Base-by-base conservation (phyloP, 2,888 invertebrate genomes). In the Parnassius apollo region DNA sequence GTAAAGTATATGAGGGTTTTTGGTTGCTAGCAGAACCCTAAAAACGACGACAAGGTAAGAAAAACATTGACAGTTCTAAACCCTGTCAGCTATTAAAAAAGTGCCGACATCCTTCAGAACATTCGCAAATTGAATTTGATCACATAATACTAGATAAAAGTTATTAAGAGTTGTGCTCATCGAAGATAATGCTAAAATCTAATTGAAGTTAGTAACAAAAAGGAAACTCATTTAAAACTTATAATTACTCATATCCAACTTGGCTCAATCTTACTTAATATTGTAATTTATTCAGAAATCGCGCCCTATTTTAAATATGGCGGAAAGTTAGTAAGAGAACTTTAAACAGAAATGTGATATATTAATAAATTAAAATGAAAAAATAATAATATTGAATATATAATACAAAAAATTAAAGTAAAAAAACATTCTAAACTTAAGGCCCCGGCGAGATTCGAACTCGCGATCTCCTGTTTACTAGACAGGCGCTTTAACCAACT, bases 401-500 rank as follows among this genome's bases (percentile, higher is more conserved):
- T 59, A 35, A 25, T 59, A 35, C 35, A 42, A 13, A 48, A 54
- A 49, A 48, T 12, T 44, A 55, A 11, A 42, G 45, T 8, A 25
- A 56, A 42, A 55, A 50, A 8, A 13, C 1, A 18, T 10, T n/a
- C 3, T 1, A n/a, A 35, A 42, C 1, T 1, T 2, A 25, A 85
- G 88, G 88, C 88, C 85, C 87, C 87, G 88, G 78, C 87, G 86
- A 87, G 87, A 88, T 88, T 89, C 87, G 88, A 88, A 88, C 88
- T 88, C 87, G 73, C 78, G 87, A 88, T 88, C 88, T 88, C 88
- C 88, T 88, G 89, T 89, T 88, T 89, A 89, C 88, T 88, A 88
- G 88, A 90, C 89, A 89, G 89, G 88, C 88, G 88, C 93, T 94
- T 94, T 94, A 94, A 94, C 94, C 94, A 94, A 94, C 94, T 94